A percentile compares a stretch with the other conserved stretches of the same genome.
Evolutionary conservation across 2,113 vertebrate genomes (phyloP).

Genomic region (Limnothrissa miodon): DNA sequence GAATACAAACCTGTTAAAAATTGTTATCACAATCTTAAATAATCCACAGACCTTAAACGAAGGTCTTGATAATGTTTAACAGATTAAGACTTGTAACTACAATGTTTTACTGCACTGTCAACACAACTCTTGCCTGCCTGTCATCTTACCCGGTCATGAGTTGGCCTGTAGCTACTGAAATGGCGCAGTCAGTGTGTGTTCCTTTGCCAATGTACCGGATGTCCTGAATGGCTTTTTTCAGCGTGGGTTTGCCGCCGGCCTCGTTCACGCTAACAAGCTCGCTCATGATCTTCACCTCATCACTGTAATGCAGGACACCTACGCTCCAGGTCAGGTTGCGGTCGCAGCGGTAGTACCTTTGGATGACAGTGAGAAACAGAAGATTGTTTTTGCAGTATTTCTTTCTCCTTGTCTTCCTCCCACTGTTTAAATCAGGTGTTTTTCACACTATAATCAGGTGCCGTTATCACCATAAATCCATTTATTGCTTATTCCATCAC

Average conservation of each 20-base stretch:
- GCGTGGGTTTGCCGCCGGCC: background rate
- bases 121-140: background rate
- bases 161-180: constrained; percentile 43
- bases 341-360: constrained; percentile 43
- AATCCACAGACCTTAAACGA: too few species aligned
- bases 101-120: background rate
- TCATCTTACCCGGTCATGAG: constrained; percentile 44
- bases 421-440: background rate
- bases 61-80: too few species aligned
- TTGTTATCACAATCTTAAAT: too few species aligned
- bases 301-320: constrained; percentile 51
- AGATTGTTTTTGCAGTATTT: background rate
- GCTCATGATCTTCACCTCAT: constrained; percentile 50
- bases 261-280: constrained; percentile 32
- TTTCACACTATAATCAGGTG: background rate
- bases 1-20: too few species aligned
- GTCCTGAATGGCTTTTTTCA: constrained; percentile 39
- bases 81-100: background rate
- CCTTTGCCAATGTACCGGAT: constrained; percentile 50
- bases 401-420: background rate
- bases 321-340: constrained; percentile 48
- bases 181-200: constrained; percentile 49
- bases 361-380: background rate
- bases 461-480: background rate
- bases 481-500: background rate